Evolutionary conservation across 1,140 invertebrate genomes (phyloP), one percentile per base, ranked within the genome.

Genomic region (Apis florea): DNA sequence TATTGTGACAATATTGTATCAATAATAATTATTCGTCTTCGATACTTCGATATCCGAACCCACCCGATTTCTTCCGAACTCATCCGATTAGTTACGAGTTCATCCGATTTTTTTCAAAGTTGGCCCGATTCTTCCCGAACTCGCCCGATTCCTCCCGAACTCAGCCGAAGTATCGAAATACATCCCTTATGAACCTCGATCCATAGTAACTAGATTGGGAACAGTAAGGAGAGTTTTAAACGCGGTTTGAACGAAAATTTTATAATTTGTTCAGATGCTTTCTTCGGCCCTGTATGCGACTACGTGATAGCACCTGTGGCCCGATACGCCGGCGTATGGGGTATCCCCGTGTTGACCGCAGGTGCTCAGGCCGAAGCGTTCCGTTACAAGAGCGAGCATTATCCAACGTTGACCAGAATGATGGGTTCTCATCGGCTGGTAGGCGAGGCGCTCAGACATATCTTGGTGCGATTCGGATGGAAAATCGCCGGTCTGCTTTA

Each of bases 271-370:
- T 88, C 95, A 95, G 97, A 98, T 93, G 97, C 97, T 1, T 98
- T 98, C 90, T 95, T 99, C 87, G 98, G 98, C 0, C 97, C 98
- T 1, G 96, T 98, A 2, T 99, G 98, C 92, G 97, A 98, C 87
- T 99, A 98, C 92, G 97, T 97, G 8, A 95, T 99, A 72, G 97
- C 98, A 1, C 98, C 98, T 1, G 97, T 99, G 2, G 96, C 97
- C 1, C 94, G 98, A 19, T 98, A 98, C 90, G 96, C 97, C 1
- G 96, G 96, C 10, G 95, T 95, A n/a, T 99, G 98, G 98, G 94
- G 96, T 2, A 96, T 98, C 26, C 98, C 98, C 0, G 95, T 99
- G 1, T 91, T 99, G 11, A 98, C 97, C 3, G 96, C 97, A 0
- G 97, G 97, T 0, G 98, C 96, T 0, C 96, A 97, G 88, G 97